Conservation (phyloP, 1,140 invertebrate species). For the Harlomillsia oculata region DNA sequence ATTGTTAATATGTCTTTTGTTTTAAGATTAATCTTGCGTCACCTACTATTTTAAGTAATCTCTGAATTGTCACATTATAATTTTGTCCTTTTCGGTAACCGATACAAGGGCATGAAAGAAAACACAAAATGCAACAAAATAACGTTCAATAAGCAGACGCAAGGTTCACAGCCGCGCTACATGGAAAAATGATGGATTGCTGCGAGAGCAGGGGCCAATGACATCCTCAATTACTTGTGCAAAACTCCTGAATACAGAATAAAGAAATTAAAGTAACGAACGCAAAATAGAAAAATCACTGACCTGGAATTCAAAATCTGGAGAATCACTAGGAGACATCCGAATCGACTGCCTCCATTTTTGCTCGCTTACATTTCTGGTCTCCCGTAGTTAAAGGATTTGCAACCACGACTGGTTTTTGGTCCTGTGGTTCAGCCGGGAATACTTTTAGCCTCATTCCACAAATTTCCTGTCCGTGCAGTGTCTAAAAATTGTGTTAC, state of each 20-base stretch:
- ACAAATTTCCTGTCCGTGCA: slow-evolving; percentile 73
- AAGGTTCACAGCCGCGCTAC: no score
- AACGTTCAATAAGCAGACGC: no score
- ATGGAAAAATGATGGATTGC: no score
- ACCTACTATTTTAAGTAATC: no score
- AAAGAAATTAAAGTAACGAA: slow-evolving; percentile 11
- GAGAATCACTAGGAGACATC: slow-evolving; percentile 1
- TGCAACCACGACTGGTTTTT: slow-evolving; percentile 7
- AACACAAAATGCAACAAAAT: no score
- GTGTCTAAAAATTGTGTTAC: slow-evolving; percentile 41
- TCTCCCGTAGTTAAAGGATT: slow-evolving; percentile 10
- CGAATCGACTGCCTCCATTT: slow-evolving; percentile 23
- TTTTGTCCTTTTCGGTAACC: no score
- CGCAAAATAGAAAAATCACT: background rate
- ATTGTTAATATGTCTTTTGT: no score
- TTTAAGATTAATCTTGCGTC: no score
- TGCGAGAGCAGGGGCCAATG: slow-evolving; percentile 2
- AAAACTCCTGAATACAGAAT: slow-evolving; percentile 14
- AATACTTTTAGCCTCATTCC: slow-evolving; percentile 76
- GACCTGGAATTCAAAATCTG: slow-evolving; percentile 8
- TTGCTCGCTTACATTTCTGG: slow-evolving; percentile 34
- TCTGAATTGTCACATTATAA: no score
- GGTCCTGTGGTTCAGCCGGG: slow-evolving; percentile 67
- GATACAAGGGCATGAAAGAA: no score
- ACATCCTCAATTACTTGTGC: slow-evolving; percentile 8